Evolutionary conservation across 30 jellyfish, hydroid and myxozoan genomes (phyloP), one percentile per base, ranked within the genome.

Genomic region (Hydra vulgaris): DNA sequence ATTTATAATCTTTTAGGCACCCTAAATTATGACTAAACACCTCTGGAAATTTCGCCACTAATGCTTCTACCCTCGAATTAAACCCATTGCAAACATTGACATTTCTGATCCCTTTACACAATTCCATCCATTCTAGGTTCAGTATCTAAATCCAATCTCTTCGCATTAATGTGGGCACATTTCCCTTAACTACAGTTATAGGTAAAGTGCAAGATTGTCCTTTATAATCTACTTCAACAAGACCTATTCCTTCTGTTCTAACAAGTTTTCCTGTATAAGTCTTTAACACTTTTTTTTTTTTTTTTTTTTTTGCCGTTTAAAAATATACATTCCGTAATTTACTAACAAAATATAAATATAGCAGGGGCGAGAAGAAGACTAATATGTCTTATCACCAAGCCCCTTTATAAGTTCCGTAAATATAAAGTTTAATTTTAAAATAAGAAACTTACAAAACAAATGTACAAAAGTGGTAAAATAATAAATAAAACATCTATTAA

Each of bases 211-310:
- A 77, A 21, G 25, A 54, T 54, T 77, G 84, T 27, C 84, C 84
- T 74, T 74, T 54, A 54, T 26, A 77, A 26, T 19, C 53, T 54
- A 77, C 84, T 18, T 77, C 0, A 8, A 77, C 84, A 26, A 25
- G 77, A 23, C 70, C 84, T 26, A 21, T 0, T 19, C 84, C 84
- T 19, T 21, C 52, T 21, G 84, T 15, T 25, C 61, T 53, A 54
- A 77, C 84, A 25, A 27, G 56, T 54, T 77, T 81, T 74, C 84
- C 84, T 21, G 84, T 77, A 54, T 77, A 77, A 25, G 84, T 77
- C 77, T 77, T 77, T 26, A 77, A 77, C n/a, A n/a, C n/a, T n/a
- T n/a, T n/a, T n/a, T n/a, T n/a, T n/a, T n/a, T n/a, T n/a, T n/a
- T n/a, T n/a, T n/a, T n/a, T n/a, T n/a, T n/a, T n/a, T n/a, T n/a